Percentiles rank a stretch among this genome's conserved stretches.
Conservation (phyloP, 2,888 invertebrate genomes). For the Tipula confusa region DNA sequence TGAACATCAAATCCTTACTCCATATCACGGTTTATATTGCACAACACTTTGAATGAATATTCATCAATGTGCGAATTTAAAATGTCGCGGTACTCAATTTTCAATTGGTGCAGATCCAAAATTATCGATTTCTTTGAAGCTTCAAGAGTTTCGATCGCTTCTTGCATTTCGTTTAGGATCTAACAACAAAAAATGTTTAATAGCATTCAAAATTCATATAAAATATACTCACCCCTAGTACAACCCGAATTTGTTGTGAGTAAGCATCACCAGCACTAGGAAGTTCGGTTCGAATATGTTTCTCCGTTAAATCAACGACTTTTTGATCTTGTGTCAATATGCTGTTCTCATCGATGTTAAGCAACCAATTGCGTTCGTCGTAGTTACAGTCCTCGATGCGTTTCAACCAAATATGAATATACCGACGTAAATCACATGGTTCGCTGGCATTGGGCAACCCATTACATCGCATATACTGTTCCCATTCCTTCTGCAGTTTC, state of each 20-base stretch:
- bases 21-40: conserved; percentile 50
- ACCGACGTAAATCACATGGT: conserved; percentile 48
- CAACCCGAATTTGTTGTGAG: conserved; percentile 45
- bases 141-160: conserved; percentile 40
- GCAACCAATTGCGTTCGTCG: conserved; percentile 47
- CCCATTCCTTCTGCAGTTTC: conserved; percentile 45
- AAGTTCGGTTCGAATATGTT: conserved; percentile 43
- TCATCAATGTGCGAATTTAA: conserved; percentile 46
- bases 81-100: conserved; percentile 45
- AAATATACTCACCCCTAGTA: conserved; percentile 44
- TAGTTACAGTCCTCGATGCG: conserved; percentile 41
- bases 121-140: conserved; percentile 39
- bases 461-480: conserved; percentile 49
- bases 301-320: conserved; percentile 44
- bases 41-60: conserved; percentile 48
- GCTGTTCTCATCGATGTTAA: conserved; percentile 47
- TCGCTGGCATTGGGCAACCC: conserved; percentile 47
- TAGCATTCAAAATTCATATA: not conserved
- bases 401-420: conserved; percentile 48
- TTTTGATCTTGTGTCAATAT: conserved; percentile 47
- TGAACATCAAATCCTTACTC: conserved; percentile 39
- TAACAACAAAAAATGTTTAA: conserved; percentile 36
- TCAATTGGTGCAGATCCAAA: conserved; percentile 43
- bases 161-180: conserved; percentile 48
- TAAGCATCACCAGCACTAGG: conserved; percentile 47